Evolutionary conservation across 2,113 vertebrate genomes (phyloP).

Genomic region (Pluvialis apricaria): DNA sequence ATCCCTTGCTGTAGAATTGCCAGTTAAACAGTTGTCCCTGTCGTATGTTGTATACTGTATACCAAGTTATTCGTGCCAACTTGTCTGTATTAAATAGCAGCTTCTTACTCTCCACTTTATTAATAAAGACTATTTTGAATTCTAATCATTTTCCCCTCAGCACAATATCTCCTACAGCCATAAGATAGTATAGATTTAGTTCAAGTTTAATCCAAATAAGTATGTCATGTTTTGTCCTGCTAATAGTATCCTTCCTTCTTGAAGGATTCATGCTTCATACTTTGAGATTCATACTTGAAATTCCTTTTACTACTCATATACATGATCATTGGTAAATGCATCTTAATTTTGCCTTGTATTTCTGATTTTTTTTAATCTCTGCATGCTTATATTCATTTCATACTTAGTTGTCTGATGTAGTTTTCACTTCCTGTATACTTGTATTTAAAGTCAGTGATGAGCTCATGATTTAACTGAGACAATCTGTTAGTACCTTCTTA

Average conservation of each 20-base stretch:
- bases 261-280: neutral
- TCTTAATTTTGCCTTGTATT: neutral
- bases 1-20: neutral
- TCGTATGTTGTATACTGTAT: accelerated
- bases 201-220: neutral
- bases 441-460: neutral
- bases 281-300: neutral
- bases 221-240: neutral
- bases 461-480: neutral
- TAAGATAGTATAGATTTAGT: neutral
- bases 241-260: neutral
- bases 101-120: neutral
- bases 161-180: neutral
- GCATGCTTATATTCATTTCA: neutral
- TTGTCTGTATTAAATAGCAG: neutral
- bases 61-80: neutral
- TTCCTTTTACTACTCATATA: neutral
- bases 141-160: neutral
- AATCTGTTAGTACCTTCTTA: neutral
- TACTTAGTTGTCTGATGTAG: neutral
- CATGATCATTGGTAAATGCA: neutral
- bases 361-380: neutral
- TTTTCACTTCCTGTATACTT: neutral
- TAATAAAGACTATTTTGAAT: neutral
- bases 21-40: neutral